Base-by-base conservation (phyloP, 2,797 vertebrate species). In the Onychomys leucogaster region DNA sequence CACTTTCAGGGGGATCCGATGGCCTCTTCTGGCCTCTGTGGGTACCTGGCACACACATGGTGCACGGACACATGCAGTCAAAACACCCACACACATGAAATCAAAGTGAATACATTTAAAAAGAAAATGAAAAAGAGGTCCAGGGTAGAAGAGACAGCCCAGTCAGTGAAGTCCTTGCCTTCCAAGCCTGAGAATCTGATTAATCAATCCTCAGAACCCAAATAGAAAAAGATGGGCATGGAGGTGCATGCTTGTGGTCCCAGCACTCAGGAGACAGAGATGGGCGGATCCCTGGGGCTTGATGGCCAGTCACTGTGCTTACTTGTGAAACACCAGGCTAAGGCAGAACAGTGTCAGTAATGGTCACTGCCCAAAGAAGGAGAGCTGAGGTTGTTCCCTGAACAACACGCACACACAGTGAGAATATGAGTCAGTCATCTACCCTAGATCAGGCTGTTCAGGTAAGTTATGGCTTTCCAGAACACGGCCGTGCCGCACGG, bases 401-500 rank as follows among this genome's bases (percentile, higher is more conserved):
- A 85, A 14, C 11, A 12, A n/a, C 63, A 69, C 2, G 6, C 84
- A 55, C 49, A 41, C 67, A 57, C 3, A 5, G 61, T 34, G 6
- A 65, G 17, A 65, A 3, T 34, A 46, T 46, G 61, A 65, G 49
- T 84, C 59, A 61, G 46, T 4, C 6, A 43, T 34, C 23, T 6
- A 43, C 27, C 8, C 10, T 4, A 23, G 55, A 41, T 41, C 29
- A 19, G 49, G 0, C 61, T 80, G 9, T 12, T 46, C 16, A 43
- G 69, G 12, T 16, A 43, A 67, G 65, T 86, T 27, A 8, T 32
- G 85, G 34, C 90, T 75, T 59, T 57, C 43, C 0, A 17, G 41
- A 82, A 32, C 11, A 25, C 0, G 49, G 85, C 8, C 63, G 25
- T 0, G 0, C 1, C 32, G 10, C 0, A 0, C 3, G 19, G 25